These are phyloP conservation scores for Drosophila takahashii DNA, from an alignment of 1,140 invertebrate species.

Conservation along the genomic window DNA sequence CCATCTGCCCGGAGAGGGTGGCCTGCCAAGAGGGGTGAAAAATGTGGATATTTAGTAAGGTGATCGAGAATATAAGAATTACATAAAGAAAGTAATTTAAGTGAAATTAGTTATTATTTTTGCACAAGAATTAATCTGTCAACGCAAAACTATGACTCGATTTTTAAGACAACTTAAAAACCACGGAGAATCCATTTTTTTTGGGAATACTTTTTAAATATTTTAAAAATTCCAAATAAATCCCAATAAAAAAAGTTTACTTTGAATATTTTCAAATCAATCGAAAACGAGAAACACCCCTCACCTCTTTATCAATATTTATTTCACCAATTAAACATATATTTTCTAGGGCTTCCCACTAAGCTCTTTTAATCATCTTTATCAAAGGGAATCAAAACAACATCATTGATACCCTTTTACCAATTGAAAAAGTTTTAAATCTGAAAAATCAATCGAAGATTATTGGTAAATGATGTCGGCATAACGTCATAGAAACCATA, in stretches of 20 bases:
- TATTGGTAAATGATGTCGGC: not conserved
- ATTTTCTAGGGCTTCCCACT: not conserved
- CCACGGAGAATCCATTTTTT: no score
- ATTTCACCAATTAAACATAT: not conserved
- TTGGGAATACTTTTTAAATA: no score
- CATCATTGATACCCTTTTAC: not conserved
- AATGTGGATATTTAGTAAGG: not conserved
- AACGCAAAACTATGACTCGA: no score
- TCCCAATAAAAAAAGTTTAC: no score
- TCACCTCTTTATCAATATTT: not conserved
- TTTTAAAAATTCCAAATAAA: no score
- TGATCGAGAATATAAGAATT: not conserved
- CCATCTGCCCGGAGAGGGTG: conserved; percentile 81
- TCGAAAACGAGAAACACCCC: no score
- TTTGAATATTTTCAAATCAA: no score
- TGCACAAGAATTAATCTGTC: no score
- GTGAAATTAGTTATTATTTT: no score
- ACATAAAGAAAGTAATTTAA: no score
- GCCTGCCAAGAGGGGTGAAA: conserved; percentile 34
- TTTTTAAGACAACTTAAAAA: no score
- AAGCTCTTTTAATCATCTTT: not conserved
- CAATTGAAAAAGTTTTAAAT: not conserved
- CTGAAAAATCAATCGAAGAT: conserved; percentile 1
- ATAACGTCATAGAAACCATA: conserved; percentile 5
- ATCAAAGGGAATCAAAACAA: not conserved